These are phyloP conservation scores for Stomatorhinus ivindoensis DNA, from an alignment of 2,113 vertebrate genomes.

Conservation along the genomic window DNA sequence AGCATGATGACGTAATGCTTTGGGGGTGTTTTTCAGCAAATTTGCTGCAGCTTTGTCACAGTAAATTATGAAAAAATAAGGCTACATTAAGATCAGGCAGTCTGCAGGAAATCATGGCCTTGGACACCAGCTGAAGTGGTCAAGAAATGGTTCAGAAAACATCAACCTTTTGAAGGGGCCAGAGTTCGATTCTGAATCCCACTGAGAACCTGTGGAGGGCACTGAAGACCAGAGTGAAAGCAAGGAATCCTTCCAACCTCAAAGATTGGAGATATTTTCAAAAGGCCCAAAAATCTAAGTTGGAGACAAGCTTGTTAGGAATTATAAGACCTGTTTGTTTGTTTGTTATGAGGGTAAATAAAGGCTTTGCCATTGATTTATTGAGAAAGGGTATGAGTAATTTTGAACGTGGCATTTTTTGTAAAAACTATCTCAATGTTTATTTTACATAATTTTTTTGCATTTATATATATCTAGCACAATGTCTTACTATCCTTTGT, in stretches of 20 bases:
- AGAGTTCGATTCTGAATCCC: background rate
- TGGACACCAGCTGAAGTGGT: background rate
- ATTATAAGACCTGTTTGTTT: constrained; percentile 6
- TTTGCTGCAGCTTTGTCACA: background rate
- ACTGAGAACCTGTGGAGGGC: constrained; percentile 5
- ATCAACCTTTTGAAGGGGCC: background rate
- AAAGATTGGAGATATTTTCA: background rate
- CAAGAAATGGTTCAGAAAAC: constrained; percentile 4
- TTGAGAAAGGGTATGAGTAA: background rate
- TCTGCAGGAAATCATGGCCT: background rate
- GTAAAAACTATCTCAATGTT: background rate
- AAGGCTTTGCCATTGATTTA: constrained; percentile 1
- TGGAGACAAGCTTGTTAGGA: background rate
- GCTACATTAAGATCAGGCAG: background rate
- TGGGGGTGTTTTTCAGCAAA: background rate
- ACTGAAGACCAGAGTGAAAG: background rate
- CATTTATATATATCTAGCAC: background rate
- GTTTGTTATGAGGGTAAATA: background rate
- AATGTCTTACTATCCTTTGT: background rate
- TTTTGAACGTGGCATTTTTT: background rate
- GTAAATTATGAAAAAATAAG: background rate
- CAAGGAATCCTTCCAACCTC: background rate
- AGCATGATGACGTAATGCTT: too few species aligned
- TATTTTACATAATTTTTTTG: background rate
- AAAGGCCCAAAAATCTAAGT: background rate